Evolutionary conservation across 2,888 invertebrate genomes (phyloP).

Genomic region (Lasioglossum malachurum): DNA sequence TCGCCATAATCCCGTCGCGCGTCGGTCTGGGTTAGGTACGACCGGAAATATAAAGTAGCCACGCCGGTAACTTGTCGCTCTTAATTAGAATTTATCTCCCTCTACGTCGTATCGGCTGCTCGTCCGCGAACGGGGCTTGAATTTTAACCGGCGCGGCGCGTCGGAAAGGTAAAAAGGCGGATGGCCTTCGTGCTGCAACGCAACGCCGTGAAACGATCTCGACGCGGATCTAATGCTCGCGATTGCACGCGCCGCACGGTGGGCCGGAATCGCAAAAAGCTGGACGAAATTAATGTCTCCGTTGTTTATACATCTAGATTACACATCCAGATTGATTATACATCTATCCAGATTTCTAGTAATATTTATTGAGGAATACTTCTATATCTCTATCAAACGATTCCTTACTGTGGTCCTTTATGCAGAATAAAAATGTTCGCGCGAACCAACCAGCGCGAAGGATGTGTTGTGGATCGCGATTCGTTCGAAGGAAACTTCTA

Average conservation of each 20-base stretch:
- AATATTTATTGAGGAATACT: too few species aligned
- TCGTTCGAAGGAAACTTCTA: not conserved
- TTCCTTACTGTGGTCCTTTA: too few species aligned
- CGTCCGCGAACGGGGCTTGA: slow-evolving; percentile 38
- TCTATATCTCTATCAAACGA: too few species aligned
- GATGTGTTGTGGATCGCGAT: slow-evolving; percentile 51
- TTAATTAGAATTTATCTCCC: slow-evolving; percentile 72
- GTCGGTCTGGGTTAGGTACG: slow-evolving; percentile 26
- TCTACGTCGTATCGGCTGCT: slow-evolving; percentile 48
- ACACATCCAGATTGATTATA: too few species aligned
- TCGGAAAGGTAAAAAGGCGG: slow-evolving; percentile 37
- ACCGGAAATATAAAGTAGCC: slow-evolving; percentile 72
- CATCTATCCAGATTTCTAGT: too few species aligned
- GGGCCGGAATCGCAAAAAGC: not conserved
- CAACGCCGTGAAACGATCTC: slow-evolving; percentile 19
- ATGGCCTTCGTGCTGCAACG: slow-evolving; percentile 34
- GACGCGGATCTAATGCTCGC: slow-evolving; percentile 15
- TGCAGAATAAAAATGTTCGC: too few species aligned
- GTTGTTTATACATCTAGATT: not conserved
- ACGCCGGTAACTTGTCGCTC: slow-evolving; percentile 59
- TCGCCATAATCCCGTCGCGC: not conserved
- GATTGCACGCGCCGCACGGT: not conserved
- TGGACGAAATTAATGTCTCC: not conserved
- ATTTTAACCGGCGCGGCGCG: slow-evolving; percentile 44
- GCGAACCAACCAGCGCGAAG: slow-evolving; percentile 44